Evolutionary conservation across 2,888 invertebrate genomes (phyloP), one percentile per base, ranked within the genome.

Genomic region (Micropterix aruncella): DNA sequence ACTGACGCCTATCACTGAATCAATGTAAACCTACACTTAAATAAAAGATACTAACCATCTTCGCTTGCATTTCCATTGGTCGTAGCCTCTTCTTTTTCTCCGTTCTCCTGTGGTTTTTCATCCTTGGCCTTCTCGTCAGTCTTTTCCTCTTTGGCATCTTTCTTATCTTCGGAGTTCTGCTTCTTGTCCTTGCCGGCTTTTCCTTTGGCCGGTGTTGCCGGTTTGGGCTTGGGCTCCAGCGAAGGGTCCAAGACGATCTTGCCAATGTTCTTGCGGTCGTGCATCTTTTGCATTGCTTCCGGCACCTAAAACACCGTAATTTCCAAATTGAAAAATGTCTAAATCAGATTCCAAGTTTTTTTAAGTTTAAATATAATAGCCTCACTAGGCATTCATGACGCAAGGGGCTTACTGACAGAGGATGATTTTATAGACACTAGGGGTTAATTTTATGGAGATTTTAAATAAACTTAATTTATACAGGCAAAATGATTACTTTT

Each of bases 221-320:
- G 83, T 60, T 84, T 84, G 18, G 84, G 84, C 56, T 84, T 84
- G 2, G 85, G 84, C 60, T 83, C 83, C 60, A 83, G 60, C 38
- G 80, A 79, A 17, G 89, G 88, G 59, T 90, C 88, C 50, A 92
- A 67, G 39, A 91, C 76, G 40, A 92, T 76, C 64, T 91, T 91
- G 45, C 92, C 92, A 55, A 91, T 79, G 65, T 92, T 91, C 66
- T 88, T 89, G 57, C 89, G 80, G 57, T 90, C 90, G 65, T 90
- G 90, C 81, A 92, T 84, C 65, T 87, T 89, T 64, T 88, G 88
- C 90, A 92, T 90, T 3, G 88, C 91, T 57, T 91, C 89, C 18
- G 80, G 79, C 14, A 89, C 83, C 85, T 86, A 55, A 18, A 55
- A 47, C 12, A 27, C n/a, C n/a, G n/a, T n/a, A n/a, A n/a, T n/a